Conservation (phyloP, 2,113 vertebrate species). For the Piaya cayana region DNA sequence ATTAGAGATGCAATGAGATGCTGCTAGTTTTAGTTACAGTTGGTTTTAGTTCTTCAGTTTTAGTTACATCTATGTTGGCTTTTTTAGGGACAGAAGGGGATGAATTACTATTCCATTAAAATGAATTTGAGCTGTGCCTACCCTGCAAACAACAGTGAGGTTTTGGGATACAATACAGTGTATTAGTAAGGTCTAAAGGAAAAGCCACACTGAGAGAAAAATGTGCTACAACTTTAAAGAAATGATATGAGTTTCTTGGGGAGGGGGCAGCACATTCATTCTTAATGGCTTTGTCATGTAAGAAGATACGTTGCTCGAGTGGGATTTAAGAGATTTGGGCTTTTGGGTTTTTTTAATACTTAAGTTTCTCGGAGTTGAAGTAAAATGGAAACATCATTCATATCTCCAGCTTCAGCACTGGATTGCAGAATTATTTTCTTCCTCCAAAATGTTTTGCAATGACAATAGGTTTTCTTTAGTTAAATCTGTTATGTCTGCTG, state of each 20-base stretch:
- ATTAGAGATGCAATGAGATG: rapidly evolving
- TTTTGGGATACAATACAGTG: neutral
- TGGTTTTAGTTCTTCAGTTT: neutral
- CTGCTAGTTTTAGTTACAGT: neutral
- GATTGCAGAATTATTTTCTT: neutral
- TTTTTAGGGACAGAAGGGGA: neutral
- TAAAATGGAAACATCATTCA: neutral
- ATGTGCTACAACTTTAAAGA: neutral
- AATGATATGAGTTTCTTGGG: neutral
- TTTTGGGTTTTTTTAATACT: neutral
- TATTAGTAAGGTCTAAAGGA: neutral
- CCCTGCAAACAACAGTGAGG: neutral
- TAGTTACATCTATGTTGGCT: neutral
- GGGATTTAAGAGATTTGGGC: neutral
- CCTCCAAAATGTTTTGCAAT: neutral
- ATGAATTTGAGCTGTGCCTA: neutral
- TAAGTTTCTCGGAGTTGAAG: neutral
- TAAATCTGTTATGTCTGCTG: neutral
- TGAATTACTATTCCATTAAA: neutral
- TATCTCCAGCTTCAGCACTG: neutral
- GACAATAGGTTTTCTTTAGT: neutral
- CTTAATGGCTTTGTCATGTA: neutral
- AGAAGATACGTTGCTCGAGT: neutral
- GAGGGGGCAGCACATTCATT: neutral
- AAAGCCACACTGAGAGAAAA: neutral